Conservation (phyloP, 2,888 invertebrate species). For the Hybos culiciformis region DNA sequence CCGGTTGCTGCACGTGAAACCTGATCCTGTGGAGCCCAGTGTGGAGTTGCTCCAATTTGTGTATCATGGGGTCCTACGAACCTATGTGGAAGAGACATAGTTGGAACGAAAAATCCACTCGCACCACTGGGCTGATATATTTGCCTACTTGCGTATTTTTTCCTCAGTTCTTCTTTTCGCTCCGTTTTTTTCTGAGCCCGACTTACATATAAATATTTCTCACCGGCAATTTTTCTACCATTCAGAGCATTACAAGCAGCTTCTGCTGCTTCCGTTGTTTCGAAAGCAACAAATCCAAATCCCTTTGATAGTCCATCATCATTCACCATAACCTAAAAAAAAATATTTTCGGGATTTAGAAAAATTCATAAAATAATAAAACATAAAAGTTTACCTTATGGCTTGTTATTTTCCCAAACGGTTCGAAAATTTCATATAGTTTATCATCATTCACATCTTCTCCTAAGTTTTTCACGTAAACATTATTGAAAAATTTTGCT, state of each 20-base stretch:
- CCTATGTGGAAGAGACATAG: slow-evolving; percentile 78
- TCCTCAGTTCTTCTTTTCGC: slow-evolving; percentile 89
- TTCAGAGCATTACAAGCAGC: slow-evolving; percentile 84
- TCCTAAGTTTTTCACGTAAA: slow-evolving; percentile 97
- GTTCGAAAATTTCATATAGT: slow-evolving; percentile 78
- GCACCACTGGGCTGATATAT: slow-evolving; percentile 77
- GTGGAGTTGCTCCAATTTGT: slow-evolving; percentile 75
- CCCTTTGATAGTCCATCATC: slow-evolving; percentile 92
- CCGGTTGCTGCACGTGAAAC: slow-evolving; percentile 60
- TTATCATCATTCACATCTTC: slow-evolving; percentile 88
- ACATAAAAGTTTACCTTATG: slow-evolving; percentile 49
- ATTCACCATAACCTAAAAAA: slow-evolving; percentile 59
- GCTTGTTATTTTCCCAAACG: slow-evolving; percentile 84
- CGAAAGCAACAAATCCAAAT: slow-evolving; percentile 98
- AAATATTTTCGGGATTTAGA: no score
- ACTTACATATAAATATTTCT: slow-evolving; percentile 85
- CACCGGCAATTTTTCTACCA: slow-evolving; percentile 75
- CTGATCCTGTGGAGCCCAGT: slow-evolving; percentile 76
- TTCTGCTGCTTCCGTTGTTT: slow-evolving; percentile 91
- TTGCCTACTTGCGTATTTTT: slow-evolving; percentile 90
- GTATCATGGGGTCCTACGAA: slow-evolving; percentile 91
- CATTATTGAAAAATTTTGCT: slow-evolving; percentile 93
- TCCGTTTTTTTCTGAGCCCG: slow-evolving; percentile 99
- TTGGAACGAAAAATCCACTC: slow-evolving; percentile 83
- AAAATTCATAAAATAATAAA: slow-evolving; percentile 1